A percentile compares a stretch with the other conserved stretches of the same genome.
These are phyloP conservation scores for Clarias platycephalus DNA, from an alignment of 2,797 vertebrate genomes.

Conservation along the genomic window DNA sequence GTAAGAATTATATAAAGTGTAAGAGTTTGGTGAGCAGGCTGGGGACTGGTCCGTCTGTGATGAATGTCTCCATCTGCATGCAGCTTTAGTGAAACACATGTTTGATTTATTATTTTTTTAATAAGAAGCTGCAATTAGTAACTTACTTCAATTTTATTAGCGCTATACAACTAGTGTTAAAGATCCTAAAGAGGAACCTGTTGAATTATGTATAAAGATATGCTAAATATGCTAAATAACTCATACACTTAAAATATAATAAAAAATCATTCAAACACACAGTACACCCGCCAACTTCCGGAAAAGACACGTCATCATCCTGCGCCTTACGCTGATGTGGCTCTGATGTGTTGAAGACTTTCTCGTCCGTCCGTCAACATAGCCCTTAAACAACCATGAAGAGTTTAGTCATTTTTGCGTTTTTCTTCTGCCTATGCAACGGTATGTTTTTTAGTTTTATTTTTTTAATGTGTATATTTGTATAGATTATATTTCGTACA, in stretches of 20 bases:
- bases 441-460: slow-evolving; percentile 23
- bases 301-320: not conserved
- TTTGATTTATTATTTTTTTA: not conserved
- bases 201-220: too few relatives aligned
- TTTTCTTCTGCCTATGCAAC: slow-evolving; percentile 16
- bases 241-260: not conserved
- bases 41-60: not conserved
- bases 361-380: not conserved
- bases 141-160: not conserved
- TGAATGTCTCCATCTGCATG: not conserved
- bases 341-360: not conserved
- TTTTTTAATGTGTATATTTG: not conserved
- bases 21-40: not conserved
- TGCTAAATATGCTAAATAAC: too few relatives aligned
- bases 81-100: not conserved
- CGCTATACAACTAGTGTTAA: not conserved
- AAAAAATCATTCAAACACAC: not conserved
- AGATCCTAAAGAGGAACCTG: too few relatives aligned
- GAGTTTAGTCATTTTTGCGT: not conserved
- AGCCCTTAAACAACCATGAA: not conserved
- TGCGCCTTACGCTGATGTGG: not conserved
- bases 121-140: not conserved
- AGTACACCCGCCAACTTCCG: not conserved
- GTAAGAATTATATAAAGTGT: not conserved
- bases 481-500: too few relatives aligned